phyloP scores from a whole-genome alignment of 1,140 invertebrate genomes.

The Palaemon carinicauda region DNA sequence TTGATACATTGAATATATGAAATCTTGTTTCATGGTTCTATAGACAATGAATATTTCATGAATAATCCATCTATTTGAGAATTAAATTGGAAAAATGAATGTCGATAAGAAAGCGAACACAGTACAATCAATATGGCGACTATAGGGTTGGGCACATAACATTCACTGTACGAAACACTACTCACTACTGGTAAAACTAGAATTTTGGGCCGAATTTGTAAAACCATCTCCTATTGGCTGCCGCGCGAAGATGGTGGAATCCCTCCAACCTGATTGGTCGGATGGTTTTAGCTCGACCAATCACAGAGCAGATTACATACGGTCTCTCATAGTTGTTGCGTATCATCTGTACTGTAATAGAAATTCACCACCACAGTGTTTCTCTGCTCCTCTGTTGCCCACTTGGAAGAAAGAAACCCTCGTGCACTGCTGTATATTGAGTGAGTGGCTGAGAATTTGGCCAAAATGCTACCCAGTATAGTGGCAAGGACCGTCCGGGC shows the following conservation, averaged over 20 bases:
- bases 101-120: conserved; percentile 41
- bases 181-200: not conserved
- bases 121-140: conserved; percentile 55
- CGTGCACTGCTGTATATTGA: conserved; percentile 30
- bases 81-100: not conserved
- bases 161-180: conserved; percentile 33
- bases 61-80: not conserved
- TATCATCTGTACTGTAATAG: conserved; percentile 1
- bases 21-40: not conserved
- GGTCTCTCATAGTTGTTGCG: not conserved
- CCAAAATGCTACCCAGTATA: conserved; percentile 14
- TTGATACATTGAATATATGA: too few species aligned
- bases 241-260: too few species aligned
- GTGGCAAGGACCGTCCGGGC: conserved; percentile 32
- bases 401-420: conserved; percentile 47
- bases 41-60: not conserved
- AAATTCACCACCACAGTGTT: not conserved
- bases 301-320: not conserved
- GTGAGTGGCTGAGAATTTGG: not conserved
- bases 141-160: not conserved
- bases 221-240: conserved; percentile 11
- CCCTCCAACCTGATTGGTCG: not conserved
- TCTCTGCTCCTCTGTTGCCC: not conserved
- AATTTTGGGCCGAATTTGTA: not conserved
- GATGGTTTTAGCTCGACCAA: not conserved